Percentiles rank a stretch among this genome's conserved stretches.
phyloP scores from a whole-genome alignment of 2,113 vertebrate genomes.

The Cheirogaleus medius region DNA sequence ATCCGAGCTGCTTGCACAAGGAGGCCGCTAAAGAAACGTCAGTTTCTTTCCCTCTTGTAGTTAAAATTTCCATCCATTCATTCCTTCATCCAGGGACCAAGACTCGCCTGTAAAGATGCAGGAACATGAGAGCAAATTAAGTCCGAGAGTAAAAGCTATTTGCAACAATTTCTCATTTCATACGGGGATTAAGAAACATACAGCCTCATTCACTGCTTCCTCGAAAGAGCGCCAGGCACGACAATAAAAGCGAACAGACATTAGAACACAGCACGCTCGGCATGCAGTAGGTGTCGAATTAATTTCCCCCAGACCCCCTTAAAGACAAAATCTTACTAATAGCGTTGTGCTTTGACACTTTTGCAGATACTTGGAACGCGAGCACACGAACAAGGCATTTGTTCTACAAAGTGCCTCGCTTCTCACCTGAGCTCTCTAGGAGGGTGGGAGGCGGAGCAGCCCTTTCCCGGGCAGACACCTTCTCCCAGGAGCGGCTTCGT shows the following conservation, averaged over 20 bases:
- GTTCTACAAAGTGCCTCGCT: neutral
- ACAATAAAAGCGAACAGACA: neutral
- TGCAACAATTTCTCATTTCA: neutral
- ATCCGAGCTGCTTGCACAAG: neutral
- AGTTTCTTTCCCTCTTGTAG: neutral
- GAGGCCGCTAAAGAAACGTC: neutral
- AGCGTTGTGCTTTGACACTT: neutral
- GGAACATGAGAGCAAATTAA: neutral
- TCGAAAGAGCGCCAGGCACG: neutral
- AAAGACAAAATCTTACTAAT: neutral
- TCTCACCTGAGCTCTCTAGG: neutral
- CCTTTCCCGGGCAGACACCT: neutral
- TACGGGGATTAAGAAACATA: neutral
- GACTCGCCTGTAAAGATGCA: neutral
- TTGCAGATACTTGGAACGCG: neutral
- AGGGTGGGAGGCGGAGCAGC: neutral
- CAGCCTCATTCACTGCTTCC: neutral
- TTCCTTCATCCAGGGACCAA: neutral
- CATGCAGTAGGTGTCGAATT: neutral
- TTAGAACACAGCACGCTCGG: neutral
- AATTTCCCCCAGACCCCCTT: neutral
- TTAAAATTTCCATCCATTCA: neutral
- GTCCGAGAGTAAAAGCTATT: neutral
- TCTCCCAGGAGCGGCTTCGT: neutral
- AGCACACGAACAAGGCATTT: neutral